Evolutionary conservation across 2,888 invertebrate genomes (phyloP), one percentile per base, ranked within the genome.

Genomic region (Sarcophaga carnaria): DNA sequence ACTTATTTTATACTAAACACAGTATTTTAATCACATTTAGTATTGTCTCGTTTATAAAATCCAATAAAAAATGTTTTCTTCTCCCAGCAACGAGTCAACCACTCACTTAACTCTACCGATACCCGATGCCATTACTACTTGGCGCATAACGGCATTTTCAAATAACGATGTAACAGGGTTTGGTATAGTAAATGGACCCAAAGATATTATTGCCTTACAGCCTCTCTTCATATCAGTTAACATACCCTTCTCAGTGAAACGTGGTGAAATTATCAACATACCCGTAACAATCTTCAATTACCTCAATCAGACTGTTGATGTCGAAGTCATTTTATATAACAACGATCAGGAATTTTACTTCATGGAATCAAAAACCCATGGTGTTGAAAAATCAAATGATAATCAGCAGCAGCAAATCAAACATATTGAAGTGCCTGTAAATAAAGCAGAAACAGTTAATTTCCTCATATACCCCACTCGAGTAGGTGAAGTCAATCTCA

Each of bases 271-370:
- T 17, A 94, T 99, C 67, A 96, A 97, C 0, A 95, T 98, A 74
- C 96, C 98, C 71, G 96, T 97, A 20, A 96, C 97, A 6, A 95
- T 98, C 17, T 97, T 97, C 92, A 99, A 98, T 93, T 97, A 98
- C 90, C 94, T 97, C 93, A 95, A 96, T 37, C 95, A 95, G 77
- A 96, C 97, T 90, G 94, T 96, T 0, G 94, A 94, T 12, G 97
- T 96, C 0, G 96, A 97, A 90, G 96, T 98, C 2, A 96, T 97
- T 0, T 94, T 98, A 90, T 96, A 97, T 90, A 97, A 97, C 93
- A 95, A 95, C 25, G 95, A 96, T 69, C 96, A 96, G 88, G 96
- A 96, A 89, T 97, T 96, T 92, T 96, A 96, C 90, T 97, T 97
- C 92, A 1, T 62, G 54, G 12, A 17, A 1, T n/a, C 74, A 49